These are phyloP conservation scores for Drosophila lutescens DNA, from an alignment of 2,888 invertebrate species.

Conservation along the genomic window DNA sequence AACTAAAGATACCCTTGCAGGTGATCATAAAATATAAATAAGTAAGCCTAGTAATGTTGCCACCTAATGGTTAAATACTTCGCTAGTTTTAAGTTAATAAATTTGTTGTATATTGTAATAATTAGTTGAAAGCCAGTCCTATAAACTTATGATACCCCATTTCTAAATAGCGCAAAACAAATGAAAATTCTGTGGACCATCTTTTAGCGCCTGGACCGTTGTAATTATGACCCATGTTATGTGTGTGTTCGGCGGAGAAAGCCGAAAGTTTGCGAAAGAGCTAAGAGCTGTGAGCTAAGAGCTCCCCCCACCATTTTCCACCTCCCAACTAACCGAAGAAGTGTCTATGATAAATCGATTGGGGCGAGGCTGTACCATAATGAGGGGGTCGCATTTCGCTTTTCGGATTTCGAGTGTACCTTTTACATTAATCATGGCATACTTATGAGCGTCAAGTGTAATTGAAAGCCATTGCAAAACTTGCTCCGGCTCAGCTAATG, in stretches of 20 bases:
- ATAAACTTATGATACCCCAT: not conserved
- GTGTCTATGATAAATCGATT: conserved; percentile 72
- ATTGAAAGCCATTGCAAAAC: conserved; percentile 77
- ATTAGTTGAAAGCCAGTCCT: no score
- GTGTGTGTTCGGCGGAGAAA: conserved; percentile 10
- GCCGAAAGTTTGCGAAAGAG: conserved; percentile 55
- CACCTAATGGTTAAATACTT: no score
- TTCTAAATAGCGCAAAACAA: conserved; percentile 48
- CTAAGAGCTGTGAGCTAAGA: conserved; percentile 32
- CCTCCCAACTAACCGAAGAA: conserved; percentile 21
- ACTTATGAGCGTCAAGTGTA: conserved; percentile 78
- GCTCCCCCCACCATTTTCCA: conserved; percentile 5
- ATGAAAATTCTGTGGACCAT: conserved; percentile 52
- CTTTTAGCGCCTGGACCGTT: conserved; percentile 59
- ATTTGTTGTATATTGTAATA: no score
- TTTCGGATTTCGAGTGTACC: conserved; percentile 41
- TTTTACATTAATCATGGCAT: conserved; percentile 78
- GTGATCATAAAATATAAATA: not conserved
- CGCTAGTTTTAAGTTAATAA: no score
- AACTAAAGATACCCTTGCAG: not conserved
- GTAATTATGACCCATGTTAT: conserved; percentile 63
- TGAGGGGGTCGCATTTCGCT: conserved; percentile 56
- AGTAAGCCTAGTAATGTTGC: no score
- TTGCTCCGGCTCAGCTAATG: conserved; percentile 63
- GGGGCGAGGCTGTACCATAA: conserved; percentile 53